Conservation (phyloP, 2,888 invertebrate genomes). For the Nephrotoma flavescens region DNA sequence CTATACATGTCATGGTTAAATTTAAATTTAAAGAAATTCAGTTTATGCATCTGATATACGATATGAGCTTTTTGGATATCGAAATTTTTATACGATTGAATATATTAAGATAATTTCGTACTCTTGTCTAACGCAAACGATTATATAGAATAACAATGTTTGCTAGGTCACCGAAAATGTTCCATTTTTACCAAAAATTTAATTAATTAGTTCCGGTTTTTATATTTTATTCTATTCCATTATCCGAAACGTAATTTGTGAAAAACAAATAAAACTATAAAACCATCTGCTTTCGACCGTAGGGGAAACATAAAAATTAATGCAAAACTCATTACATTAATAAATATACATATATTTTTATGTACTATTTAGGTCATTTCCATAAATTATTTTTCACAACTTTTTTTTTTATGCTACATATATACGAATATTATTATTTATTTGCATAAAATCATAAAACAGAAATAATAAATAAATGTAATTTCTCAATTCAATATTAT, state of each 20-base stretch:
- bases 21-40: no score
- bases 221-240: not conserved
- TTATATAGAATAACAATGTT: no score
- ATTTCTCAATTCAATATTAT: not conserved
- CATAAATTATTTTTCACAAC: not conserved
- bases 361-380: not conserved
- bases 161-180: no score
- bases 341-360: not conserved
- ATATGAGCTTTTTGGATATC: not conserved
- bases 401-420: not conserved
- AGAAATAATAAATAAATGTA: not conserved
- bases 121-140: no score
- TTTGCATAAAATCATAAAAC: not conserved
- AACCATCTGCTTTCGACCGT: not conserved
- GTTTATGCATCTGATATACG: no score
- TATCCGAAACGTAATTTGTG: not conserved
- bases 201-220: not conserved
- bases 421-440: not conserved
- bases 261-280: not conserved
- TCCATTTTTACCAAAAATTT: not conserved
- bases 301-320: not conserved
- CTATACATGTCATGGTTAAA: no score
- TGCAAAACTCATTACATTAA: not conserved
- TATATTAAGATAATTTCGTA: no score
- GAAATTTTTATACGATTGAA: not conserved